These are phyloP conservation scores for Eurystomus gularis DNA, from an alignment of 2,113 vertebrate species.

Conservation along the genomic window DNA sequence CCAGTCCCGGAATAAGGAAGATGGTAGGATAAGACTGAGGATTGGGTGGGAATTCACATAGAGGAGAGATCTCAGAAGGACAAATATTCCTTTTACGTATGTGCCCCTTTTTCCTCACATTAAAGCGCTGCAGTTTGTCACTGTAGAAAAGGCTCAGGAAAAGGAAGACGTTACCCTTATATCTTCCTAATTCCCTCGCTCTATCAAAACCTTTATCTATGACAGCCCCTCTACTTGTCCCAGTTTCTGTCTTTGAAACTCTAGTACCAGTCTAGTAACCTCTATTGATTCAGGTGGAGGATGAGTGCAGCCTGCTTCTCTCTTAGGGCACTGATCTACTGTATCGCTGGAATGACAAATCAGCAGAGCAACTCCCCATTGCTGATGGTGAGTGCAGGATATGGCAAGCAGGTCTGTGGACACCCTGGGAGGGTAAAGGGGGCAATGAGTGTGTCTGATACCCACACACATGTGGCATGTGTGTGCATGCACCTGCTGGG, in stretches of 20 bases:
- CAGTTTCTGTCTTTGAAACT: background rate
- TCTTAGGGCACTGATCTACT: background rate
- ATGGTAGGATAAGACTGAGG: slow-evolving; percentile 25
- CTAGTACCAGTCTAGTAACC: background rate
- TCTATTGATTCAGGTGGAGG: background rate
- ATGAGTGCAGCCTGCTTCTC: background rate
- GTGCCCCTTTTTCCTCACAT: background rate
- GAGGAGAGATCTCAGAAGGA: slow-evolving; percentile 23
- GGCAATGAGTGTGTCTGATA: background rate
- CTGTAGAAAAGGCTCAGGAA: background rate
- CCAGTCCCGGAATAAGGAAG: slow-evolving; percentile 38
- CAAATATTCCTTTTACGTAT: background rate
- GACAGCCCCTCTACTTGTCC: background rate
- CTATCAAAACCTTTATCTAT: background rate
- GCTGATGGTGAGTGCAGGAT: background rate
- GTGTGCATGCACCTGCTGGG: background rate
- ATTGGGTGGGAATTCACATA: slow-evolving; percentile 20
- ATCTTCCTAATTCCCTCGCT: background rate
- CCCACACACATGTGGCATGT: background rate
- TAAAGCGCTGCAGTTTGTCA: background rate
- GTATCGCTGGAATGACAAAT: background rate
- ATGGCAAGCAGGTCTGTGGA: background rate
- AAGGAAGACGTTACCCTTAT: background rate
- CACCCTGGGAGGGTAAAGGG: background rate
- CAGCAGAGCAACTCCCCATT: background rate